These are phyloP conservation scores for Mamestra brassicae DNA, from an alignment of 2,888 invertebrate species.

Conservation along the genomic window DNA sequence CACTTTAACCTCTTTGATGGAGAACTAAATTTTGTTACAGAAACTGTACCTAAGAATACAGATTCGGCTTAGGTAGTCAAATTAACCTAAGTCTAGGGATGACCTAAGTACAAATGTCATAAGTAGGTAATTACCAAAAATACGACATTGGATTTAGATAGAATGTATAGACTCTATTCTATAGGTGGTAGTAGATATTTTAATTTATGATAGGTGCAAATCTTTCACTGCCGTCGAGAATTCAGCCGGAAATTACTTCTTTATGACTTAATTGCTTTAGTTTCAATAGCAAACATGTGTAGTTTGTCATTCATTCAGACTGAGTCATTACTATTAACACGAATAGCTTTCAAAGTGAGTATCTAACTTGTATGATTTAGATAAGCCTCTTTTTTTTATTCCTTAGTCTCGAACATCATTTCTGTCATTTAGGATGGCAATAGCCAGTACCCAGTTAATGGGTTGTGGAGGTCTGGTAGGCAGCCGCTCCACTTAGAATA, in stretches of 20 bases:
- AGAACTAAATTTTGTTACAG: background rate
- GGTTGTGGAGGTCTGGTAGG: no score
- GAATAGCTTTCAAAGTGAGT: constrained; percentile 45
- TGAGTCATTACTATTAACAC: constrained; percentile 47
- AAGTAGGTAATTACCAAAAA: background rate
- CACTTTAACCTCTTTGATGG: background rate
- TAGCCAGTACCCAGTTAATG: no score
- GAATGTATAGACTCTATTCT: background rate
- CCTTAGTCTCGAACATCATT: background rate
- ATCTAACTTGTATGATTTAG: constrained; percentile 58
- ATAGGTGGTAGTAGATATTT: background rate
- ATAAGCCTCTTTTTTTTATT: constrained; percentile 13
- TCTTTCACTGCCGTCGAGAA: background rate
- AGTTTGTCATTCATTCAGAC: constrained; percentile 15
- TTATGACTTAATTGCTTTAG: constrained; percentile 2
- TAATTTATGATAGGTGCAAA: background rate
- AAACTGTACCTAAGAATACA: no score
- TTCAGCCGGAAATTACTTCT: constrained; percentile 37
- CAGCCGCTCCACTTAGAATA: no score
- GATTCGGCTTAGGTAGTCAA: background rate
- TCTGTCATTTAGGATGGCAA: no score
- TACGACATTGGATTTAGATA: background rate
- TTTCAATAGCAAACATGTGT: background rate
- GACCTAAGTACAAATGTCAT: background rate
- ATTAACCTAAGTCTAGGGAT: background rate